Percentiles rank a stretch among this genome's conserved stretches.
phyloP scores from a whole-genome alignment of 2,113 vertebrate species.

The Ancistrus triradiatus region DNA sequence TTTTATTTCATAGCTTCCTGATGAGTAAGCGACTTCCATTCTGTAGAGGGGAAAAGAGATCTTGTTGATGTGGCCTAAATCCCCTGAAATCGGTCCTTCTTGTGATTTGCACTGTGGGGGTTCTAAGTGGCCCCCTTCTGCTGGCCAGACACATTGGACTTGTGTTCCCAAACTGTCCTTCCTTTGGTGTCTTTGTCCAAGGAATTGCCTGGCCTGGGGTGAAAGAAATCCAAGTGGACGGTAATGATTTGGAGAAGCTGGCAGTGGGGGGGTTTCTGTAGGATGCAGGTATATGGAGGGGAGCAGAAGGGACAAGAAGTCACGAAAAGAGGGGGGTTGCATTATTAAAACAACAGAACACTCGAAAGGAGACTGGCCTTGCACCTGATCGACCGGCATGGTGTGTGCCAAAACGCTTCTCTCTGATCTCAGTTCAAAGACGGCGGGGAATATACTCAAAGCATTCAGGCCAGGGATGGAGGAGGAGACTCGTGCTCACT shows the following conservation, averaged over 20 bases:
- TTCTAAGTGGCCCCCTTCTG: neutral
- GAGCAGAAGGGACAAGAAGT: slow-evolving; percentile 15
- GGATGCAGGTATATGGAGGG: slow-evolving; percentile 17
- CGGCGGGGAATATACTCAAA: slow-evolving; percentile 70
- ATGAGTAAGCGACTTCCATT: slow-evolving; percentile 29
- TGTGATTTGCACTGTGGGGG: neutral
- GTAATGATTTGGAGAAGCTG: slow-evolving; percentile 43
- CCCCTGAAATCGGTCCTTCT: slow-evolving; percentile 26
- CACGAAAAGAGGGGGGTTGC: slow-evolving; percentile 21
- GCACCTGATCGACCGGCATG: slow-evolving; percentile 61
- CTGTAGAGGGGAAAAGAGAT: neutral
- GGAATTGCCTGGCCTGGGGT: slow-evolving; percentile 36
- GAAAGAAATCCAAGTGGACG: slow-evolving; percentile 36
- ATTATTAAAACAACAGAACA: slow-evolving; percentile 60
- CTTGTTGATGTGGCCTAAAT: neutral
- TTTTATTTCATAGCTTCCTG: slow-evolving; percentile 47
- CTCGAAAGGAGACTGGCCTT: slow-evolving; percentile 52
- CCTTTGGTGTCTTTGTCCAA: slow-evolving; percentile 42
- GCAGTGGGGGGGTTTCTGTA: neutral
- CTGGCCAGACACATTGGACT: slow-evolving; percentile 12
- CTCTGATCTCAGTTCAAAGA: slow-evolving; percentile 77
- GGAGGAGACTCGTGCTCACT: slow-evolving; percentile 49
- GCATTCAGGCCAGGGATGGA: slow-evolving; percentile 53
- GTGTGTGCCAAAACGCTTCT: slow-evolving; percentile 61
- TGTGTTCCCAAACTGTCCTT: slow-evolving; percentile 38